phyloP scores from a whole-genome alignment of 1,140 invertebrate genomes.

The Bombus fervidus region DNA sequence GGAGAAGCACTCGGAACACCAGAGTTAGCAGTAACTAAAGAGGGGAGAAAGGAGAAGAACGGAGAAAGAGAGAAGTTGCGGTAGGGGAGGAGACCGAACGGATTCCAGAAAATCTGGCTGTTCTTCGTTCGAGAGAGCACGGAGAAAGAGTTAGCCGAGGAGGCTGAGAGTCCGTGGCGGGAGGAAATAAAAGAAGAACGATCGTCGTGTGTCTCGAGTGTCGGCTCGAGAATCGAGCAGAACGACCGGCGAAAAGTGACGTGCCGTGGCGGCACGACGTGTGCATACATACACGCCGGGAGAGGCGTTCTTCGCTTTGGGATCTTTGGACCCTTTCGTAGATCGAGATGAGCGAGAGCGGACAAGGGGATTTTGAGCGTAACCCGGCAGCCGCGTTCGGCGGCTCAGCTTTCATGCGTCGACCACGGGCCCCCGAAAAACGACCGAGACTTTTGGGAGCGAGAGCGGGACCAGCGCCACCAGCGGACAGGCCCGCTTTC shows the following conservation, averaged over 20 bases:
- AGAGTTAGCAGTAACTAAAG: no score
- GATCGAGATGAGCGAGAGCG: constrained; percentile 1
- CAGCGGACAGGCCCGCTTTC: constrained; percentile 7
- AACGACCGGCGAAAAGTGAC: constrained; percentile 40
- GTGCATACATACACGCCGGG: constrained; percentile 20
- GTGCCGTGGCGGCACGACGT: constrained; percentile 29
- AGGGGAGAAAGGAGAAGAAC: neutral
- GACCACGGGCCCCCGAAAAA: constrained; percentile 49
- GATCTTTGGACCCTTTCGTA: constrained; percentile 19
- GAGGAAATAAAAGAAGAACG: constrained; percentile 12
- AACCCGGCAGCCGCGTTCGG: constrained; percentile 54
- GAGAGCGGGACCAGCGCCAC: neutral
- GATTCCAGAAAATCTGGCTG: constrained; percentile 51
- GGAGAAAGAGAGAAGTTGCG: neutral
- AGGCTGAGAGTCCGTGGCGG: neutral
- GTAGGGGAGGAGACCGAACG: neutral
- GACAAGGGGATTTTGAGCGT: constrained; percentile 40
- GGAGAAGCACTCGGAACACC: no score
- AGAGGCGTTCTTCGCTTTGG: constrained; percentile 28
- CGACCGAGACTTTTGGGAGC: constrained; percentile 28
- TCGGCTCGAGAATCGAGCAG: constrained; percentile 33
- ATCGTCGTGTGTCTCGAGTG: constrained; percentile 45
- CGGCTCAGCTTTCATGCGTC: constrained; percentile 58
- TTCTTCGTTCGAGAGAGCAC: neutral
- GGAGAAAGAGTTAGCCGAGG: no score